phyloP scores from a whole-genome alignment of 23 tunicate species.

The Clavelina lepadiformis region DNA sequence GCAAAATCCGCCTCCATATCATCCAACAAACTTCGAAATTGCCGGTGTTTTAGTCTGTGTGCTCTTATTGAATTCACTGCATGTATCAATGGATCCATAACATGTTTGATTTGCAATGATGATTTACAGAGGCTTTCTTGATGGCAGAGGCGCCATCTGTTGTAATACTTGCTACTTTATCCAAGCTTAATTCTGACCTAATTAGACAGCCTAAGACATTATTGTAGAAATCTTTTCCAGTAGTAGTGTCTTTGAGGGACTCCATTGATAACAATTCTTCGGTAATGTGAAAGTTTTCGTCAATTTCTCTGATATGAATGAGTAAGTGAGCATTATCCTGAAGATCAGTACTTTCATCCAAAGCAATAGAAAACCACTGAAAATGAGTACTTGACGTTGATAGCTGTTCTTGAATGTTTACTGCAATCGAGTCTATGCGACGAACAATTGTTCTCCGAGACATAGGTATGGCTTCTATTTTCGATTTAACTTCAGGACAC shows the following conservation, averaged over 20 bases:
- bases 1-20: conserved; percentile 23
- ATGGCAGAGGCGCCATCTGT: conserved; percentile 44
- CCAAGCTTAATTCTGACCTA: conserved; percentile 3
- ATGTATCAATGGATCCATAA: conserved; percentile 35
- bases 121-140: conserved; percentile 43
- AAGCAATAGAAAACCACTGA: conserved; percentile 27
- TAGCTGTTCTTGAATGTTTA: conserved; percentile 10
- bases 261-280: conserved; percentile 34
- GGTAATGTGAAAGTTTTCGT: conserved; percentile 25
- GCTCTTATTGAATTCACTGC: conserved; percentile 42
- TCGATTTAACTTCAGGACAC: conserved; percentile 27
- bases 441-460: conserved; percentile 36
- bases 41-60: conserved; percentile 48
- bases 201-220: conserved; percentile 9
- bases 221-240: conserved; percentile 33
- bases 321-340: conserved; percentile 38
- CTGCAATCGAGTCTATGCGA: conserved; percentile 30
- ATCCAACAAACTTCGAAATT: conserved; percentile 35
- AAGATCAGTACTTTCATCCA: conserved; percentile 42
- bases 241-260: conserved; percentile 40
- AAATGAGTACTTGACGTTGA: background rate
- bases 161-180: conserved; percentile 32
- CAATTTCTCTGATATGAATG: conserved; percentile 34
- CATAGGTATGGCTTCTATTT: conserved; percentile 20
- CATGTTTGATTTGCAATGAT: conserved; percentile 22